Conservation (phyloP, 2,113 vertebrate genomes). For the Mungos mungo region DNA sequence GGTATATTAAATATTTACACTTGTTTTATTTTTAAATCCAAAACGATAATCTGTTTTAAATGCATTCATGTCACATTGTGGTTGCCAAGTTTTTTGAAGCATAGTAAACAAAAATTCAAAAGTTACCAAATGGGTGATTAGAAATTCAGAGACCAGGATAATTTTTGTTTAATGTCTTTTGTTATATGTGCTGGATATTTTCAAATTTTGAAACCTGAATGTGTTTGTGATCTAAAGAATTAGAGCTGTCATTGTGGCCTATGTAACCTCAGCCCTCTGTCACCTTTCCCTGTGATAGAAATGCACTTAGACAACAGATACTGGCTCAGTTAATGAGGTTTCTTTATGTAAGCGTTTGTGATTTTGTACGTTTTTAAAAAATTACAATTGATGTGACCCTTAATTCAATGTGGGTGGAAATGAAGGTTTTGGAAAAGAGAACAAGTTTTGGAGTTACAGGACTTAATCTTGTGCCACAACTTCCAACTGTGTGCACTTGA, state of each 20-base stretch:
- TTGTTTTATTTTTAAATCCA: constrained; percentile 45
- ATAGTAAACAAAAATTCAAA: constrained; percentile 14
- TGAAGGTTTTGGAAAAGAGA: neutral
- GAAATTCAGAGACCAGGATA: constrained; percentile 31
- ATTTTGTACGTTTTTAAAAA: neutral
- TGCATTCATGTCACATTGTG: neutral
- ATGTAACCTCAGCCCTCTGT: neutral
- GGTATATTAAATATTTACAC: constrained; percentile 47
- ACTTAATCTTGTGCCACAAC: neutral
- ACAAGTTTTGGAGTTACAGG: constrained; percentile 2
- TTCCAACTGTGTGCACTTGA: neutral
- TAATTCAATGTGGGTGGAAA: neutral
- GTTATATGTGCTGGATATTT: neutral
- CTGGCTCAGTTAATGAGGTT: neutral
- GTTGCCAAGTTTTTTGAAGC: constrained; percentile 37
- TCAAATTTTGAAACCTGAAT: neutral
- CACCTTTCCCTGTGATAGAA: neutral
- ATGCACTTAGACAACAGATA: neutral
- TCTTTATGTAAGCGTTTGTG: neutral
- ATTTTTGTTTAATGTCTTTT: neutral
- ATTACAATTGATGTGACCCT: neutral
- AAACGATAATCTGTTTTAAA: constrained; percentile 50
- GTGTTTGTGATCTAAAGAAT: neutral
- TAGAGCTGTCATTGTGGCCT: neutral
- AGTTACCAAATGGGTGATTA: neutral